phyloP scores from a whole-genome alignment of 2,113 vertebrate species.

The Heptranchias perlo region DNA sequence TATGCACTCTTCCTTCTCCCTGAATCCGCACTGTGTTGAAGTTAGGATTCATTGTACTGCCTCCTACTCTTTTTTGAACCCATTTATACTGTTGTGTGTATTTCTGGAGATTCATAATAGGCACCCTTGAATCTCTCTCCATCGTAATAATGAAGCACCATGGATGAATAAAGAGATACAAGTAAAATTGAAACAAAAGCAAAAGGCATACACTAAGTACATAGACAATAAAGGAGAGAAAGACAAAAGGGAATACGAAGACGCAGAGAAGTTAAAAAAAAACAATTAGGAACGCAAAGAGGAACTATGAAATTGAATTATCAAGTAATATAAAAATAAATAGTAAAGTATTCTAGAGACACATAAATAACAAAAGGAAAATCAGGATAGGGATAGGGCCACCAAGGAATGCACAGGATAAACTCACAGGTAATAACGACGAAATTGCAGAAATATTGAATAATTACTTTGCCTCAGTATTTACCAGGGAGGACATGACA shows the following conservation, averaged over 20 bases:
- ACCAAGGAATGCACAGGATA: not conserved
- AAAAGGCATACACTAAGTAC: not conserved
- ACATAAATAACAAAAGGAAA: not conserved
- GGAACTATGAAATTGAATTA: not conserved
- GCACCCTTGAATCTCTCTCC: not conserved
- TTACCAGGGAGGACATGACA: not conserved
- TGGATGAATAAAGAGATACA: not conserved
- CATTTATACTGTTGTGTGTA: not conserved
- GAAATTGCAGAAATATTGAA: not conserved
- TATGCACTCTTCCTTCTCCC: not conserved
- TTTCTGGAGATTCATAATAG: not conserved
- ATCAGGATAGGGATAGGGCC: not conserved
- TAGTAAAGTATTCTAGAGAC: not conserved
- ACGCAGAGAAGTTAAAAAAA: not conserved
- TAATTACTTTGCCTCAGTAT: not conserved
- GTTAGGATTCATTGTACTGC: not conserved
- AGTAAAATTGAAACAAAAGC: not conserved
- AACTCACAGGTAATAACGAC: not conserved
- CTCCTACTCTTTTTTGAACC: not conserved
- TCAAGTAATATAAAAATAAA: not conserved
- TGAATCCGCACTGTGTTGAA: not conserved
- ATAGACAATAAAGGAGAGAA: not conserved
- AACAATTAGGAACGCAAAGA: not conserved
- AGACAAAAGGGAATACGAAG: not conserved
- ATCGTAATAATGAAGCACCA: not conserved